Evolutionary conservation across 2,888 invertebrate species (phyloP).

Genomic region (Acronicta leporina): DNA sequence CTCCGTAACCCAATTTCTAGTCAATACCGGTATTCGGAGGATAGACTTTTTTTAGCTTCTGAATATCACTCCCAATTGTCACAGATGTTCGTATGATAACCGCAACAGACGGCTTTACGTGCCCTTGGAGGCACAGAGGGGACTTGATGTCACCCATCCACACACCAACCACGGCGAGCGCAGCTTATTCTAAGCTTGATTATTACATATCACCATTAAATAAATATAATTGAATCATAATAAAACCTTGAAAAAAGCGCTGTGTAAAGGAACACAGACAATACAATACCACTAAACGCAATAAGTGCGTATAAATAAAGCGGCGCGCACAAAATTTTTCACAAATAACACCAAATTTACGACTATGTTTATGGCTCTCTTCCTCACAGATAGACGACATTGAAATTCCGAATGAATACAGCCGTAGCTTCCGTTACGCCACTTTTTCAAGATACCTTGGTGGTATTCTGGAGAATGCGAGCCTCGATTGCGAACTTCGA

Average conservation of each 20-base stretch:
- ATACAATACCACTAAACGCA: conserved; percentile 42
- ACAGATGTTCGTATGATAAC: too few relatives aligned
- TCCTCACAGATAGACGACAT: conserved; percentile 80
- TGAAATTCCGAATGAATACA: conserved; percentile 80
- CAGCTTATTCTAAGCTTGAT: too few relatives aligned
- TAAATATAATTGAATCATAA: neutral
- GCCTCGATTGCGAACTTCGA: conserved; percentile 13
- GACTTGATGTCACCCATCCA: too few relatives aligned
- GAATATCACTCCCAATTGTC: too few relatives aligned
- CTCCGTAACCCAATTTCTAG: too few relatives aligned
- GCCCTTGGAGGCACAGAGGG: too few relatives aligned
- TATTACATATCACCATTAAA: too few relatives aligned
- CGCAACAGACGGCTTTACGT: too few relatives aligned
- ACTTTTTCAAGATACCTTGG: conserved; percentile 56
- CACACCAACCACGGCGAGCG: too few relatives aligned
- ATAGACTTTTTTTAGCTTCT: too few relatives aligned
- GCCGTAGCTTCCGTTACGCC: conserved; percentile 60
- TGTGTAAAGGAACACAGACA: conserved; percentile 15
- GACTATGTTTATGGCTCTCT: conserved; percentile 78
- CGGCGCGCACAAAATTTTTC: conserved; percentile 62
- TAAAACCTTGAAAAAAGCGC: neutral
- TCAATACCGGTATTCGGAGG: too few relatives aligned
- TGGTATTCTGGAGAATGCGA: conserved; percentile 55
- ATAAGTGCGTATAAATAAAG: conserved; percentile 59
- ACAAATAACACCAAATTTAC: conserved; percentile 82